Evolutionary conservation across 2,888 invertebrate species (phyloP).

Genomic region (Cenopis cana): DNA sequence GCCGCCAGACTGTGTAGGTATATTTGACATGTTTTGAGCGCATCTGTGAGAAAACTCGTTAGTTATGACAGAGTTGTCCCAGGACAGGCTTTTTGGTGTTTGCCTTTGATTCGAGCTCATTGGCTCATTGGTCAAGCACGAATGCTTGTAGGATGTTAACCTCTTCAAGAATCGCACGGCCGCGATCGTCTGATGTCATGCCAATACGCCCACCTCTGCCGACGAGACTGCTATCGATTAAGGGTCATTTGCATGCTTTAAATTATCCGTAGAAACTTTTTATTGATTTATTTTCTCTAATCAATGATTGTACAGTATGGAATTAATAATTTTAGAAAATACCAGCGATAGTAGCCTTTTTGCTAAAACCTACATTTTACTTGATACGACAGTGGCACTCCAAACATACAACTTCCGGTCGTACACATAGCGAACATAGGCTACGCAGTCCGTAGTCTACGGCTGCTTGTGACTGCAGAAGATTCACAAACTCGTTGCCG

Average conservation of each 20-base stretch:
- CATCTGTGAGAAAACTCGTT: conserved; percentile 33
- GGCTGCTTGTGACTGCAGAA: no score
- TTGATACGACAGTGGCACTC: no score
- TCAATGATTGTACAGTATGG: conserved; percentile 11
- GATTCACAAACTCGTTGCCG: no score
- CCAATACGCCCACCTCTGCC: conserved; percentile 58
- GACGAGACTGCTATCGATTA: conserved; percentile 52
- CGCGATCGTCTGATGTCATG: conserved; percentile 69
- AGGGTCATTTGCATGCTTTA: conserved; percentile 52
- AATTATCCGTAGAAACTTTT: conserved; percentile 37
- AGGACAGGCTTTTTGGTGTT: conserved; percentile 66
- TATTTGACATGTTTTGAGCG: conserved; percentile 17
- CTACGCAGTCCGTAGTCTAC: no score
- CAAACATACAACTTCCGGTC: no score
- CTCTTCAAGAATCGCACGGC: conserved; percentile 56
- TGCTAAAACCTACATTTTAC: conserved; percentile 1
- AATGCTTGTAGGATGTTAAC: conserved; percentile 75
- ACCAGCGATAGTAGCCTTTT: conserved; percentile 29
- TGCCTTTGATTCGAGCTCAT: conserved; percentile 61
- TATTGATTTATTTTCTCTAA: conserved; percentile 34
- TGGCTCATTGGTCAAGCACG: conserved; percentile 64
- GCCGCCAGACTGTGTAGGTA: conserved; percentile 1
- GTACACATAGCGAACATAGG: no score
- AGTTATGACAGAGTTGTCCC: conserved; percentile 43
- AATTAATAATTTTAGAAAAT: conserved; percentile 23